Evolutionary conservation across 2,797 vertebrate genomes (phyloP).

Genomic region (Clarias pachynema): DNA sequence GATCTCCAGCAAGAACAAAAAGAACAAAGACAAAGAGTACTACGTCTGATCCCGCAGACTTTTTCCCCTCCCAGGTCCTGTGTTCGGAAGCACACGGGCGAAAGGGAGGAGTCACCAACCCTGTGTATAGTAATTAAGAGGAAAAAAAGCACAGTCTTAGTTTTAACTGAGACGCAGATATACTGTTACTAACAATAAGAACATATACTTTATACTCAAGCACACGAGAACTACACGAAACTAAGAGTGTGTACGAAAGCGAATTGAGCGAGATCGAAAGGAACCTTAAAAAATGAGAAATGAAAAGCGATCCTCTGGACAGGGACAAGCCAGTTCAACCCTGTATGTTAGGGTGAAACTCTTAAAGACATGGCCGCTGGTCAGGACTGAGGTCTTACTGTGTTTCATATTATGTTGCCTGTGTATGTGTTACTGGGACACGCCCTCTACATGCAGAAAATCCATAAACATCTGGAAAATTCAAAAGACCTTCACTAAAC

Average conservation of each 20-base stretch:
- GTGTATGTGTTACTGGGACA: constrained; percentile 87
- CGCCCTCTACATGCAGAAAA: constrained; percentile 74
- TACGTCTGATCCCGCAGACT: constrained; percentile 86
- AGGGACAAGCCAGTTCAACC: constrained; percentile 60
- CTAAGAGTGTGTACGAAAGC: constrained; percentile 50
- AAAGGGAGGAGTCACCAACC: constrained; percentile 50
- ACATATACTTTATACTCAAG: constrained; percentile 87
- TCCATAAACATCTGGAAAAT: constrained; percentile 70
- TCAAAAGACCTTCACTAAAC: constrained; percentile 50
- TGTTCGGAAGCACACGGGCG: constrained; percentile 45
- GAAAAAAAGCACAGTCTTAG: constrained; percentile 80
- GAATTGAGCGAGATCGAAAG: constrained; percentile 14
- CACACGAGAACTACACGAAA: constrained; percentile 72
- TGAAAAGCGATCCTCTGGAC: constrained; percentile 65
- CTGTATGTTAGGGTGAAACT: constrained; percentile 77
- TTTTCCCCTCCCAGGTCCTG: constrained; percentile 35
- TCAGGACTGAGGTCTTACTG: constrained; percentile 66
- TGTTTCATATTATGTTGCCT: constrained; percentile 88
- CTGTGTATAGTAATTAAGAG: constrained; percentile 63
- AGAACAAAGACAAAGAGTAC: constrained; percentile 99
- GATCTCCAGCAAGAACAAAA: constrained; percentile 98
- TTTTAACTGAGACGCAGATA: constrained; percentile 87
- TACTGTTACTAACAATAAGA: constrained; percentile 77
- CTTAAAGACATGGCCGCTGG: constrained; percentile 59
- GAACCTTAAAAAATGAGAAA: constrained; percentile 20